Evolutionary conservation across 2,113 vertebrate genomes (phyloP).

Genomic region (Myocastor coypus): DNA sequence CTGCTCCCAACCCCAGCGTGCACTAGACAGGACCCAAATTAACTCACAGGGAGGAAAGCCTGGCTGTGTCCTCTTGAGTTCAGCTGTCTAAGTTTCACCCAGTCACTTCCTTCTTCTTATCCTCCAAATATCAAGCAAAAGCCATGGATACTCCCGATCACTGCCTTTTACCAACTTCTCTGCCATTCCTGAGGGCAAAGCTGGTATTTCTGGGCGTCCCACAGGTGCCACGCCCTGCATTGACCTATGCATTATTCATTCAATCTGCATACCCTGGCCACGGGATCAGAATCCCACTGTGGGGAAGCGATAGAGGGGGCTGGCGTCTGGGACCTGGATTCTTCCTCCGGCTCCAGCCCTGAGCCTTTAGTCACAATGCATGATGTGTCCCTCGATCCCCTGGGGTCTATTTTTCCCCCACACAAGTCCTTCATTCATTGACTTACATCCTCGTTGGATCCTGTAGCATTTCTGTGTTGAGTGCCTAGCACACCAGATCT

Average conservation of each 20-base stretch:
- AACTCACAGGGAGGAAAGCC: background rate
- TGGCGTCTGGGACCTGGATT: background rate
- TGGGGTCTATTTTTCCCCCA: background rate
- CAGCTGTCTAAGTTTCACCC: background rate
- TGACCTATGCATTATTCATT: background rate
- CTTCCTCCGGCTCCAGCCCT: background rate
- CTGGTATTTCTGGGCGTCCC: background rate
- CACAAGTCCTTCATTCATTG: background rate
- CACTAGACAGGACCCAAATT: background rate
- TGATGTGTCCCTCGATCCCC: background rate
- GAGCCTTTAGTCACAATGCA: background rate
- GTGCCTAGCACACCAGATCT: background rate
- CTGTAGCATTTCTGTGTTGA: background rate
- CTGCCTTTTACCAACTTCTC: background rate
- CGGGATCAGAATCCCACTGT: background rate
- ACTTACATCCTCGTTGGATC: background rate
- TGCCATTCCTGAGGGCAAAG: background rate
- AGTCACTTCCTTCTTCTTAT: background rate
- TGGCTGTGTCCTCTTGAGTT: background rate
- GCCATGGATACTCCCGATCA: background rate
- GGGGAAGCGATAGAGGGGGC: background rate
- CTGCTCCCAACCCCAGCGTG: background rate
- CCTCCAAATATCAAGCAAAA: background rate
- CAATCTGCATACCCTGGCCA: background rate
- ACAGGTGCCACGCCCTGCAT: background rate